These are phyloP conservation scores for Spinus pinus DNA, from an alignment of 2,797 vertebrate species.

Conservation along the genomic window DNA sequence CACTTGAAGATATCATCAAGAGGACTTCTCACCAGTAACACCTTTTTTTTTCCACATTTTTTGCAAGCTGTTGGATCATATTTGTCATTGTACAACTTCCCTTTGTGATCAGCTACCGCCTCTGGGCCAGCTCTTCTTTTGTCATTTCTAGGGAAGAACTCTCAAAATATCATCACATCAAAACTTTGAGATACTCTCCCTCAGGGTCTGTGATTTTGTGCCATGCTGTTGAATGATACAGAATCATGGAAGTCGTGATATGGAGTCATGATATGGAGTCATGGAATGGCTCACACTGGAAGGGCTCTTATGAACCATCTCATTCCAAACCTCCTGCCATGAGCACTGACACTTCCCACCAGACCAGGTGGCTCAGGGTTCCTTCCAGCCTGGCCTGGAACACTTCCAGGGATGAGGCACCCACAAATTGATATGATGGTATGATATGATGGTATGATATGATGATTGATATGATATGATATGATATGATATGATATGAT, in stretches of 20 bases:
- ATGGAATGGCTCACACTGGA: background rate
- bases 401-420: background rate
- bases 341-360: background rate
- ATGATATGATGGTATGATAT: background rate
- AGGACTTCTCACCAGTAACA: background rate
- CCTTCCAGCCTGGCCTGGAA: background rate
- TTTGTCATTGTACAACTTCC: background rate
- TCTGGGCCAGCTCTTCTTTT: background rate
- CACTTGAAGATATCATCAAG: background rate
- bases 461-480: too few species aligned
- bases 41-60: background rate
- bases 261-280: too few species aligned
- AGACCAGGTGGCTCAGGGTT: background rate
- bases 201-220: background rate
- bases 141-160: background rate
- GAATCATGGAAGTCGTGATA: too few species aligned
- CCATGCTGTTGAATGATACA: fast-evolving
- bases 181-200: background rate
- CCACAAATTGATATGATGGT: too few species aligned
- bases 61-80: background rate
- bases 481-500: background rate
- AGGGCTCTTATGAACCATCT: background rate
- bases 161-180: background rate
- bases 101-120: fast-evolving
- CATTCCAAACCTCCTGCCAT: background rate